These are phyloP conservation scores for Cetoscarus ocellatus DNA, from an alignment of 2,797 vertebrate genomes.

Conservation along the genomic window DNA sequence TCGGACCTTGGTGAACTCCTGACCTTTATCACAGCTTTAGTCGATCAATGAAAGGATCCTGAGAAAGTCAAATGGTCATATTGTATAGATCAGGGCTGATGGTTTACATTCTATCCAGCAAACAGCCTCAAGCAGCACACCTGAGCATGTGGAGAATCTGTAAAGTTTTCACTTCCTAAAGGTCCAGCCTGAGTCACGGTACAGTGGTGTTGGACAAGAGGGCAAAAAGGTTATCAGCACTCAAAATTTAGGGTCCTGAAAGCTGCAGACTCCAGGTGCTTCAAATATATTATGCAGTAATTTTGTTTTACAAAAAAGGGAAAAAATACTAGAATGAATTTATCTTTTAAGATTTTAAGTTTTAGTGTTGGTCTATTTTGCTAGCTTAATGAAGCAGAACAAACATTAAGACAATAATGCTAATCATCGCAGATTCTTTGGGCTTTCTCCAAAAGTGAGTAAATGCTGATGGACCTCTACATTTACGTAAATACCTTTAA, in stretches of 20 bases:
- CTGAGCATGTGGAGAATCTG: no score
- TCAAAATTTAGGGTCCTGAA: background rate
- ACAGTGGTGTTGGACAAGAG: background rate
- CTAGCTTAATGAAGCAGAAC: no score
- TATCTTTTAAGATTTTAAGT: no score
- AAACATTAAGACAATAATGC: no score
- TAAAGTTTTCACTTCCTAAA: background rate
- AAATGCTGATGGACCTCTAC: no score
- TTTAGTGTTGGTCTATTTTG: no score
- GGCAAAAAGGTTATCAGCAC: background rate
- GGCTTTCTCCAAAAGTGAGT: no score
- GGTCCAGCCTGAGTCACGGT: background rate
- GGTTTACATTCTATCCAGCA: constrained; percentile 4
- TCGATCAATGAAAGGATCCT: constrained; percentile 15
- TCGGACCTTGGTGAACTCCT: constrained; percentile 10
- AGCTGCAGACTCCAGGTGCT: background rate
- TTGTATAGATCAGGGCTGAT: constrained; percentile 4
- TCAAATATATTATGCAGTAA: background rate
- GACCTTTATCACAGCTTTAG: constrained; percentile 28
- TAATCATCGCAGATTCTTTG: no score
- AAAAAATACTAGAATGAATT: no score
- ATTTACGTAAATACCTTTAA: no score
- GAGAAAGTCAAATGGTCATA: constrained; percentile 16
- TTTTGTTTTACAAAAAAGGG: no score
- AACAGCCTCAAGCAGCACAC: no score